These are phyloP conservation scores for Myotis lucifugus DNA, from an alignment of 2,113 vertebrate species.

Conservation along the genomic window DNA sequence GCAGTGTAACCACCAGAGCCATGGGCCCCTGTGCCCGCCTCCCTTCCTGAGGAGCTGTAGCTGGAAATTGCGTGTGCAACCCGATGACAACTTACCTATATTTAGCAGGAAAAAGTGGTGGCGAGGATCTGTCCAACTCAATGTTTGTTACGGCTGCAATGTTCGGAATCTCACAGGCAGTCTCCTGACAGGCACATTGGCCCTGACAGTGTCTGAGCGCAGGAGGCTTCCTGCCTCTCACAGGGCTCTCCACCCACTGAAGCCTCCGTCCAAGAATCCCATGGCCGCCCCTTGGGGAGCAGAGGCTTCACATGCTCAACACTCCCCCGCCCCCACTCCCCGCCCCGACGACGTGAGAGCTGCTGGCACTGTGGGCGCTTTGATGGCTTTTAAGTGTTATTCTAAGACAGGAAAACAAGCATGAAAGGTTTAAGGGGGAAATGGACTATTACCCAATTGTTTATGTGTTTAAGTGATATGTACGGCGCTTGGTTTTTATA, in stretches of 20 bases:
- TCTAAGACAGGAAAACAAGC: slow-evolving; percentile 59
- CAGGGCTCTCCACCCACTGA: background rate
- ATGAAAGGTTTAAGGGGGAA: slow-evolving; percentile 46
- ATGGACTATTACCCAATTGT: slow-evolving; percentile 59
- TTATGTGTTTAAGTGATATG: slow-evolving; percentile 45
- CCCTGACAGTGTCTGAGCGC: slow-evolving; percentile 60
- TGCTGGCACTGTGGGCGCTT: background rate
- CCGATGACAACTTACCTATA: slow-evolving; percentile 68
- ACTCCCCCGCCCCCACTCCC: background rate
- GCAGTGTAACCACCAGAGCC: background rate
- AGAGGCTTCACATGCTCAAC: background rate
- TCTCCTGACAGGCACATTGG: slow-evolving; percentile 60
- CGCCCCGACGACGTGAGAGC: background rate
- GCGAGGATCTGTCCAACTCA: slow-evolving; percentile 71
- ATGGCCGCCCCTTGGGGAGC: background rate
- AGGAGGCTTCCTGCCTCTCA: background rate
- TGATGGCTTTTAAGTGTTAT: slow-evolving; percentile 51
- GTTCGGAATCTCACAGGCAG: slow-evolving; percentile 62
- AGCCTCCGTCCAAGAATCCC: background rate
- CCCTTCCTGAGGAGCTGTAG: slow-evolving; percentile 18
- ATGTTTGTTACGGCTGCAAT: slow-evolving; percentile 33
- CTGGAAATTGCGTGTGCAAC: slow-evolving; percentile 56
- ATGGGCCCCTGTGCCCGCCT: background rate
- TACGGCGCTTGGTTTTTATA: slow-evolving; percentile 56
- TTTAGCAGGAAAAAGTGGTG: slow-evolving; percentile 71